phyloP scores from a whole-genome alignment of 1,140 invertebrate genomes.

The Steinernema feltiae region DNA sequence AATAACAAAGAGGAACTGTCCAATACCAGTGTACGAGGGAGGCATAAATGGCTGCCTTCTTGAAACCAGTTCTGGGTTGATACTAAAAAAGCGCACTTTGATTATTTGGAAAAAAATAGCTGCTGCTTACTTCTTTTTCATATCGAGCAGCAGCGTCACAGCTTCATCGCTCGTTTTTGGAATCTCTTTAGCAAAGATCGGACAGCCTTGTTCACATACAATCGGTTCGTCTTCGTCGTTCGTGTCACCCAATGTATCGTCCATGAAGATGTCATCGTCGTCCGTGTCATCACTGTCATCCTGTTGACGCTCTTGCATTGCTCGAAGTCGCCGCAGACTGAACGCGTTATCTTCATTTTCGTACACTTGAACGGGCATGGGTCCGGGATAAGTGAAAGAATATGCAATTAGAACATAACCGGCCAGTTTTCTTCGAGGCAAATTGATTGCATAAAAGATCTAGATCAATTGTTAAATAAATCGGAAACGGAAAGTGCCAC shows the following conservation, averaged over 20 bases:
- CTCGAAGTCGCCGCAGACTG: not conserved
- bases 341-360: conserved; percentile 1
- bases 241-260: not conserved
- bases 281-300: not conserved
- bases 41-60: not conserved
- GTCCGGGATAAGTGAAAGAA: not conserved
- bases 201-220: not conserved
- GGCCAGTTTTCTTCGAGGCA: not conserved
- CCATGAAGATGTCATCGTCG: conserved; percentile 1
- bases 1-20: conserved; percentile 1
- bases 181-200: not conserved
- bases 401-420: not conserved
- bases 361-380: not conserved
- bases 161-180: conserved; percentile 2
- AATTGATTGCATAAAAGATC: not conserved
- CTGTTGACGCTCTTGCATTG: not conserved
- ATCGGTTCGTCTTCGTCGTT: not conserved
- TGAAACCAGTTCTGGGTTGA: not conserved
- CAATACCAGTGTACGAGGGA: not conserved
- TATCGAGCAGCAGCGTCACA: not conserved
- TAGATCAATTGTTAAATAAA: not conserved
- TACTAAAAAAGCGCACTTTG: not conserved
- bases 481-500: not conserved
- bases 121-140: not conserved
- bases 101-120: not conserved